Evolutionary conservation across 2,113 vertebrate species (phyloP), one percentile per base, ranked within the genome.

Genomic region (Nothocercus julius): DNA sequence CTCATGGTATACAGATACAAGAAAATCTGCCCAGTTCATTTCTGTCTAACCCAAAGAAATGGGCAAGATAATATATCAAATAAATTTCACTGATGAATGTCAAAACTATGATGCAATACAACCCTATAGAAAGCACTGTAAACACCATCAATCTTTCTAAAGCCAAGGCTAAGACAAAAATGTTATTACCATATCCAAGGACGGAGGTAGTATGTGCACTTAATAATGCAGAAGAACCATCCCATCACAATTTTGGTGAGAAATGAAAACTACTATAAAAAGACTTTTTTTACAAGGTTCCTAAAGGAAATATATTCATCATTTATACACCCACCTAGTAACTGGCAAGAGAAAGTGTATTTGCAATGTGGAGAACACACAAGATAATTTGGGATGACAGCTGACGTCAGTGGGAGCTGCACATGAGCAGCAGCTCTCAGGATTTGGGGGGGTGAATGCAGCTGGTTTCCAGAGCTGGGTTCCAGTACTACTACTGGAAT

Each of bases 111-210:
- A 63, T 74, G 63, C 38, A 87, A 78, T 25, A 81, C 21, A 92
- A 89, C 77, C 30, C 18, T 76, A 70, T 44, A 89, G 72, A 87
- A 95, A 74, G 45, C 61, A 68, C 47, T 27, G 42, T 81, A 95
- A 95, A 95, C 85, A 95, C 49, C 25, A 95, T 88, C 47, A 88
- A 75, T 91, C 87, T 83, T 91, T 85, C 79, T 78, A 91, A 95
- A 92, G 28, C 34, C 34, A 92, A 81, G 10, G 13, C 42, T 61
- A 42, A 85, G 56, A 78, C 63, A 87, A 85, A 91, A 95, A 78
- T 49, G 74, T n/a, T 83, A 91, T 92, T 92, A 94, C 67, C 73
- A 91, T 85, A 91, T 78, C 64, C 64, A 85, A 81, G 64, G 82
- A 90, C 47, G 73, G 59, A 80, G 59, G 44, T 6, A 36, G 28